Base-by-base conservation (phyloP, 2,797 vertebrate genomes). In the Alca torda region DNA sequence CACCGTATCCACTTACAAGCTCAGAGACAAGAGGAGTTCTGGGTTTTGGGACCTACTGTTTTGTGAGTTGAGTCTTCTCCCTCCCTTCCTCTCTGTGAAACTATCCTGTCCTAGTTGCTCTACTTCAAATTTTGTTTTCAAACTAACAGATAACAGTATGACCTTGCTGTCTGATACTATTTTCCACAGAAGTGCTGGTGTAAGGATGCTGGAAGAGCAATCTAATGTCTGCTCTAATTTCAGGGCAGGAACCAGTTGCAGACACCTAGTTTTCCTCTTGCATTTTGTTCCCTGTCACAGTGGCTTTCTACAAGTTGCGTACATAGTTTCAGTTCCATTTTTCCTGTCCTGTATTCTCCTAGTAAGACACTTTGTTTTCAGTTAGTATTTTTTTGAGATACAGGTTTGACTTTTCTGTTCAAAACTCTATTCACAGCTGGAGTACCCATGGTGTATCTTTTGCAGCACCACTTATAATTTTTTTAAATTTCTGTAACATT, bases 1-100 rank as follows among this genome's bases (percentile, higher is more conserved):
- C 30, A 28, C 2, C 0, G 0, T 50, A 53, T 16, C 26, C 24
- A 35, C 5, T 17, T 72, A 9, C 1, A 63, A 43, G 10, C 28
- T 84, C 13, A 35, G 41, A 57, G 10, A 33, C 54, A 10, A 75
- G 13, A 19, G 8, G 63, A 39, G 17, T 59, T 73, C 24, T 51
- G 20, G 3, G 8, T n/a, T 79, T 85, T 70, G 23, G 28, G 17
- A 46, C 20, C 15, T 65, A 13, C 54, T 61, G 4, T 39, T 84
- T 35, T 64, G 28, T 41, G 23, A 46, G 20, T 70, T 41, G 20
- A 46, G 20, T 70, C 13, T 86, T 10, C 16, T 91, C 18, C 31
- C 12, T 50, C 28, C 11, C 30, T 88, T 81, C 28, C n/a, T 86
- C 45, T 78, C 31, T 21, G 33, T 77, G 69, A 84, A 67, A 57